Evolutionary conservation across 2,888 invertebrate genomes (phyloP), one percentile per base, ranked within the genome.

Genomic region (Pseudococcus longispinus): DNA sequence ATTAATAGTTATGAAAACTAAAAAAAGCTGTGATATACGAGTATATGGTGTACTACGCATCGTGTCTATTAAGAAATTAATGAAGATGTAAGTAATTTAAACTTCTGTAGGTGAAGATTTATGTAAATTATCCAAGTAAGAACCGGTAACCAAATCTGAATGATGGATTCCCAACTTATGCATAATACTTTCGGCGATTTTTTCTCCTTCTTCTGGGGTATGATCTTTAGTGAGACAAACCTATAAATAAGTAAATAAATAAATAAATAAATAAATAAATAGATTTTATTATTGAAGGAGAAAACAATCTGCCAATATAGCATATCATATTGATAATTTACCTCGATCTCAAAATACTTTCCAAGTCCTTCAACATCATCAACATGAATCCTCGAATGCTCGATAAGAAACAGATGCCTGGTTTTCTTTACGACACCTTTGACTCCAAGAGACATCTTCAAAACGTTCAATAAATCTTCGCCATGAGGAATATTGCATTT

Each of bases 321-420:
- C 5, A 46, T 44, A 46, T 8, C 6, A 18, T 3, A 6, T 9
- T 60, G 4, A 60, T 2, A 11, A 60, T 5, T 84, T 88, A 96
- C 96, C 92, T 97, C 97, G 77, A 97, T 91, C 90, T 97, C 97
- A 93, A 97, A 93, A 90, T 94, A 97, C 90, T 94, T 90, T 1
- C 97, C 97, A 0, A 97, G 92, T 13, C 92, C 93, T 89, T 95
- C 92, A 0, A 99, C 98, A 86, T 93, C 91, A 91, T 99, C 98
- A 89, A 98, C 92, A 90, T 98, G 98, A 37, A 99, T 93, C 88
- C 98, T 92, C 0, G 97, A 97, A 90, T 96, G 95, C 0, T 93
- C 95, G 3, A 95, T 93, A 90, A 97, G 91, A 90, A 94, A 97
- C 6, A 98, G 91, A 88, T 93, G 92, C 6, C 98, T 93, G 0